Evolutionary conservation across 2,797 vertebrate species (phyloP), one percentile per base, ranked within the genome.

Genomic region (Dipus sagitta): DNA sequence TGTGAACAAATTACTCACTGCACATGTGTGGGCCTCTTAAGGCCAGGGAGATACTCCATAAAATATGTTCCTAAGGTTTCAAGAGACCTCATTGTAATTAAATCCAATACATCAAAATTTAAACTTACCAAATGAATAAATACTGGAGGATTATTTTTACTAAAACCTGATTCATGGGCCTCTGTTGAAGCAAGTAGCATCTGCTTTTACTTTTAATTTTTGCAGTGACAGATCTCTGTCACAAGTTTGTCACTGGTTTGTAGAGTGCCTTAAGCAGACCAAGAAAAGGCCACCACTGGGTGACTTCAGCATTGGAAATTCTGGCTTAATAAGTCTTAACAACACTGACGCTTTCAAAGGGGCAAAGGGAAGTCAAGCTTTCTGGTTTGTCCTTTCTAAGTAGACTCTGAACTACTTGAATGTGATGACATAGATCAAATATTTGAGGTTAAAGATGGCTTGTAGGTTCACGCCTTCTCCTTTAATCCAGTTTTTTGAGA

Each of bases 381-480:
- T 62, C 47, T 64, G 32, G 54, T 64, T 90, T 94, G 70, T 91
- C 90, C 96, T 88, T 92, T 95, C 90, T 74, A 86, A 92, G 77
- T 76, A 96, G 92, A 94, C 91, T 90, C 91, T 76, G 88, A 96
- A 84, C 92, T 84, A 68, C 94, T 95, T 90, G 94, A 88, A 95
- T 62, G 90, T 94, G 90, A 96, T 96, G 96, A 94, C 96, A 96
- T 77, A 85, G 90, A 96, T 94, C 93, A 95, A 95, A 97, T 97
- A 96, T 95, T 94, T 97, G 96, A 95, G 96, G 96, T 94, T 96
- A 93, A 89, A 74, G 70, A 95, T 79, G 89, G 88, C 96, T 96
- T 96, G 95, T 93, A 95, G 94, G 64, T 74, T 91, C 95, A 71
- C 92, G 86, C 70, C 78, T 94, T 94, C 77, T 93, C 80, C 88